Evolutionary conservation across 2,888 invertebrate species (phyloP).

Genomic region (Sesia apiformis): DNA sequence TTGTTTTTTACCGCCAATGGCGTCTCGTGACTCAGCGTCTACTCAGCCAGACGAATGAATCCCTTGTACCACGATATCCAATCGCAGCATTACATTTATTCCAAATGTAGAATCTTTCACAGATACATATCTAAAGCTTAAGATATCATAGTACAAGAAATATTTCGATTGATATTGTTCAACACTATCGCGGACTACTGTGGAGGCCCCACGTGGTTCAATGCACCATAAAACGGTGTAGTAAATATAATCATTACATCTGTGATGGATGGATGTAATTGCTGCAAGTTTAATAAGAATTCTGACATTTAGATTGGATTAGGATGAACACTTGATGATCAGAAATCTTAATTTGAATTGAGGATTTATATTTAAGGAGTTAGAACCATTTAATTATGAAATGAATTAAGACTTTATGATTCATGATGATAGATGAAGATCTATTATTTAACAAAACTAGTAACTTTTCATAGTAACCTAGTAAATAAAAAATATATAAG

Average conservation of each 20-base stretch:
- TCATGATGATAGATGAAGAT: no score
- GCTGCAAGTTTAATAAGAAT: not conserved
- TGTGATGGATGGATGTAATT: not conserved
- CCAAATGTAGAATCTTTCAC: not conserved
- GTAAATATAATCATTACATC: not conserved
- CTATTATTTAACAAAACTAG: no score
- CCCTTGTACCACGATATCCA: slow-evolving; percentile 16
- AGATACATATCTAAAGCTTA: not conserved
- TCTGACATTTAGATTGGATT: not conserved
- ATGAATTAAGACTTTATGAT: no score
- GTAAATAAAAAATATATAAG: no score
- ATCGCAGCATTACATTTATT: not conserved
- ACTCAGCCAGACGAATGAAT: slow-evolving; percentile 29
- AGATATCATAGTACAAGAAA: slow-evolving; percentile 10
- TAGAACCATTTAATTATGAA: no score
- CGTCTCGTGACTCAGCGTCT: slow-evolving; percentile 48
- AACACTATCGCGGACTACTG: slow-evolving; percentile 5
- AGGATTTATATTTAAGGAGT: no score
- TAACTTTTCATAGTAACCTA: no score
- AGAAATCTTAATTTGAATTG: no score
- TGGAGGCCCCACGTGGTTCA: slow-evolving; percentile 11
- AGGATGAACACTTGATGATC: no score
- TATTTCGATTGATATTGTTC: slow-evolving; percentile 11
- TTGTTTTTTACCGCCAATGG: slow-evolving; percentile 20
- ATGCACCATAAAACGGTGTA: slow-evolving; percentile 1